These are phyloP conservation scores for Drosophila persimilis DNA, from an alignment of 1,140 invertebrate genomes.

Conservation along the genomic window DNA sequence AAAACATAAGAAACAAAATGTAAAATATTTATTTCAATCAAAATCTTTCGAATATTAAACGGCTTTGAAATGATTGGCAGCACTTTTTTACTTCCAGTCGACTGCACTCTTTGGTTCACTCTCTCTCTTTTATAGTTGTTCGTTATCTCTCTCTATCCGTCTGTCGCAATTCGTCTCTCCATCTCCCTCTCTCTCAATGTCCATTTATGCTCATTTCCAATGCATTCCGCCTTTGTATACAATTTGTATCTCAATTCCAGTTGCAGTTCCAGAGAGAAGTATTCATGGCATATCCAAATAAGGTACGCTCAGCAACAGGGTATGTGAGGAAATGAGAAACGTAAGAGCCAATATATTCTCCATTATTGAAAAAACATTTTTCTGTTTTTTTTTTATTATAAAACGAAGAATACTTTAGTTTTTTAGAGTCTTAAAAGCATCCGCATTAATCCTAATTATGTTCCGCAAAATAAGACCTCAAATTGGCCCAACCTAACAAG, in stretches of 20 bases:
- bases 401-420: too few relatives aligned
- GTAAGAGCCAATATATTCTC: too few relatives aligned
- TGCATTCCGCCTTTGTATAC: slow-evolving; percentile 40
- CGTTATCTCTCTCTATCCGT: not conserved
- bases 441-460: too few relatives aligned
- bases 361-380: too few relatives aligned
- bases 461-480: too few relatives aligned
- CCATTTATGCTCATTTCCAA: slow-evolving; percentile 27
- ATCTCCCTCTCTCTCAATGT: not conserved
- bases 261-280: slow-evolving; percentile 12
- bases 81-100: slow-evolving; percentile 36
- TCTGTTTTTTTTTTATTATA: too few relatives aligned
- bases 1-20: not conserved
- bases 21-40: too few relatives aligned
- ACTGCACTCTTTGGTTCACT: not conserved
- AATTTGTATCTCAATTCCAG: slow-evolving; percentile 48
- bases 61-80: slow-evolving; percentile 23
- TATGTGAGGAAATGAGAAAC: too few relatives aligned
- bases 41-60: not conserved
- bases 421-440: too few relatives aligned
- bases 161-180: not conserved
- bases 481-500: too few relatives aligned
- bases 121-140: not conserved
- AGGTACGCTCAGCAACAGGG: too few relatives aligned
- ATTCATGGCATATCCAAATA: too few relatives aligned